phyloP scores from a whole-genome alignment of 2,797 vertebrate genomes.

The Brachyalestes nurse region DNA sequence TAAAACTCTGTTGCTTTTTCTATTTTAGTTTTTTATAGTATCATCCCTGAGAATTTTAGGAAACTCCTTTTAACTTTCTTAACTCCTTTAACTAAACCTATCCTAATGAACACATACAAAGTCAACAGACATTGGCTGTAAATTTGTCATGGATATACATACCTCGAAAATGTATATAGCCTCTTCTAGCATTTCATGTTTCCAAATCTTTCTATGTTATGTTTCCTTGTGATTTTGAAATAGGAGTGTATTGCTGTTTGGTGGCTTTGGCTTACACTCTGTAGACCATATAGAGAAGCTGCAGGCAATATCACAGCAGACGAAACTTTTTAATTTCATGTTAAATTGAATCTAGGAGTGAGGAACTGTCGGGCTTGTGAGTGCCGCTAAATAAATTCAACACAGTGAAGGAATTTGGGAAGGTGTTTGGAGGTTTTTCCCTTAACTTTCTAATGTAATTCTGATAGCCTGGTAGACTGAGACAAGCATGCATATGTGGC shows the following conservation, averaged over 20 bases:
- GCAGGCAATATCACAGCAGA: neutral
- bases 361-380: neutral
- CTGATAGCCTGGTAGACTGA: neutral
- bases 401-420: too few species aligned
- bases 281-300: neutral
- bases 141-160: too few species aligned
- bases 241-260: neutral
- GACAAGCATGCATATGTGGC: too few species aligned
- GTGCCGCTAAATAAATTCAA: neutral
- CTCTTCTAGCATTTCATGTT: neutral
- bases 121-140: too few species aligned
- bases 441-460: neutral
- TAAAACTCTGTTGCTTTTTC: too few species aligned
- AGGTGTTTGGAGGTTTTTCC: neutral
- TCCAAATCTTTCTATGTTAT: neutral
- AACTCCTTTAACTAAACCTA: too few species aligned
- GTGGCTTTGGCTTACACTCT: neutral
- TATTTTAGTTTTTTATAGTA: too few species aligned
- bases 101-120: too few species aligned
- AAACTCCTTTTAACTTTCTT: too few species aligned
- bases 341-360: neutral
- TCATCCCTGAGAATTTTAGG: too few species aligned
- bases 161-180: neutral
- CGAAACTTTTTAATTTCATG: neutral
- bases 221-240: neutral